Evolutionary conservation across 2,888 invertebrate species (phyloP), one percentile per base, ranked within the genome.

Genomic region (Amiota mariae): DNA sequence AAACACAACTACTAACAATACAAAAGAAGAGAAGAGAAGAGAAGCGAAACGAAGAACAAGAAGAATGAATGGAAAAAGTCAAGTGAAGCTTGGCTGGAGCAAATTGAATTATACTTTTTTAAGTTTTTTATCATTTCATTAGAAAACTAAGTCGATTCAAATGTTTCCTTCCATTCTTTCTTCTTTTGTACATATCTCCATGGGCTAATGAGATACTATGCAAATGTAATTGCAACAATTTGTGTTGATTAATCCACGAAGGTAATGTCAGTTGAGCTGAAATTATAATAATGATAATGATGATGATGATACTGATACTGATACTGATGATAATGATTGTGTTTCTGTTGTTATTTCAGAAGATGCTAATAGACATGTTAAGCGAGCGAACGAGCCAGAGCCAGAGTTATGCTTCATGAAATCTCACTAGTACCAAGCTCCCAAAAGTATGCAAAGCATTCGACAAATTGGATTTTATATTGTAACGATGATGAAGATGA

Each of bases 391-490:
- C 63, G 71, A 67, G 70, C 74, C 1, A 4, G 6, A 24, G n/a
- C 4, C 12, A 51, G 54, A 51, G n/a, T 4, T 51, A 8, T n/a
- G 13, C 49, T 47, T 8, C n/a, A n/a, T n/a, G 20, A 20, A 59
- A 59, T 59, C 18, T 59, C 18, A 59, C 15, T 20, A 20, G 51
- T 75, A 73, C 76, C 77, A 77, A 20, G 51, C 75, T 75, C 76
- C 77, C 78, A 20, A 61, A 74, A 81, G 82, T 80, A 82, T 84
- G 85, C 82, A 79, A 81, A 82, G 48, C 81, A 84, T 85, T 85
- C 81, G 74, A 82, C 82, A 85, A 85, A 82, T 82, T 82, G 85
- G 81, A 82, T 85, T 85, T 82, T 82, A 81, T 82, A 82, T 85
- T 76, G 63, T 36, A 46, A 8, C 63, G 10, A 3, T 4, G 46